Percentiles rank a stretch among this genome's conserved stretches.
phyloP scores from a whole-genome alignment of 1,140 invertebrate species.

The Himalopsyche phryganea region DNA sequence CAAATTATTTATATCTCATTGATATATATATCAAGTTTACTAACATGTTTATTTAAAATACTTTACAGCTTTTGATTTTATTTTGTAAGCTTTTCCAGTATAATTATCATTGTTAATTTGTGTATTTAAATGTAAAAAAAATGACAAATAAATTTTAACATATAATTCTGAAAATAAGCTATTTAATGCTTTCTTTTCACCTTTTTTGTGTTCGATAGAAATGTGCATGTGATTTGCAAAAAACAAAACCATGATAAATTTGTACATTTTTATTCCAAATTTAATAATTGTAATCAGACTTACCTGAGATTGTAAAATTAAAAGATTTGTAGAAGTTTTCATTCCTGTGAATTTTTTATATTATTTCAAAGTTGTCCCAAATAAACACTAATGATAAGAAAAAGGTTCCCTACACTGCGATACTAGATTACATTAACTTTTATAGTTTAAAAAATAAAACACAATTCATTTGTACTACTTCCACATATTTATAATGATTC shows the following conservation, averaged over 20 bases:
- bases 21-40: conserved; percentile 9
- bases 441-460: too few species aligned
- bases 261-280: conserved; percentile 15
- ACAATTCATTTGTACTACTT: too few species aligned
- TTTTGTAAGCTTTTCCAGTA: conserved; percentile 12
- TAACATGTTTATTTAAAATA: background rate
- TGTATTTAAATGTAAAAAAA: conserved; percentile 19
- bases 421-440: too few species aligned
- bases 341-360: too few species aligned
- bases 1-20: conserved; percentile 7
- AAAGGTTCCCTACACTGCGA: too few species aligned
- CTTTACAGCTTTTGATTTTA: conserved; percentile 6
- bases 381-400: too few species aligned
- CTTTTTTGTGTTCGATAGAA: background rate
- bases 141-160: conserved; percentile 16
- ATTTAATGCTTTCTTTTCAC: background rate
- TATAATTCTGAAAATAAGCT: background rate
- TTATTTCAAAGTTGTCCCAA: too few species aligned
- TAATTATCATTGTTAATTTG: conserved; percentile 19
- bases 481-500: too few species aligned
- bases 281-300: too few species aligned
- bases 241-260: conserved; percentile 35
- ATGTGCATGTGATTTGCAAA: conserved; percentile 13
- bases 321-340: too few species aligned
- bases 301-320: too few species aligned